Conservation (phyloP, 2,113 vertebrate species). For the Coracopsis vasa region DNA sequence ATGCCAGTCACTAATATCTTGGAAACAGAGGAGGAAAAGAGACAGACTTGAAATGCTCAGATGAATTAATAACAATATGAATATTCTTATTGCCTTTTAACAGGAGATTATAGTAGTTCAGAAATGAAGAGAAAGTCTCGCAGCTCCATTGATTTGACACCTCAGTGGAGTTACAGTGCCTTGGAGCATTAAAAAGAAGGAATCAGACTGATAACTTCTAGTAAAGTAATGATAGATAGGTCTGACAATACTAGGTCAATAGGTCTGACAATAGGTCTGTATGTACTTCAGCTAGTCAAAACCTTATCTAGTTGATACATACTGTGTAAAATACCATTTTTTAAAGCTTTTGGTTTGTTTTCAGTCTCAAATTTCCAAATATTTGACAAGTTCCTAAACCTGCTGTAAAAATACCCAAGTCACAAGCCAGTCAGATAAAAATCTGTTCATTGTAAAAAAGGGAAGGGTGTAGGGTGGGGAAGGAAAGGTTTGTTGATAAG, state of each 20-base stretch:
- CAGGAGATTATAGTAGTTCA: background rate
- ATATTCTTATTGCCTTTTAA: conserved; percentile 6
- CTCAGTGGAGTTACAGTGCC: background rate
- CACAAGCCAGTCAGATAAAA: conserved; percentile 24
- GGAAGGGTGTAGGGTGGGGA: conserved; percentile 9
- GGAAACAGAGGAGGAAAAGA: conserved; percentile 39
- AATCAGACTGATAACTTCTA: background rate
- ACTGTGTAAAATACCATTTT: background rate
- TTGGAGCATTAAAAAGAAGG: background rate
- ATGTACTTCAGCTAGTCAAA: background rate
- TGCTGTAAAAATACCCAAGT: conserved; percentile 49
- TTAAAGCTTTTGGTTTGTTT: background rate
- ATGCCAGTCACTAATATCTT: conserved; percentile 32
- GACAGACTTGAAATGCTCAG: background rate
- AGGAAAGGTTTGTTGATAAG: conserved; percentile 61
- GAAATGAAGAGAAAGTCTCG: background rate
- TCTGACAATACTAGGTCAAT: background rate
- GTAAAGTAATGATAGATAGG: background rate
- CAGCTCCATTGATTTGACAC: background rate
- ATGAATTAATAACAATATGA: background rate
- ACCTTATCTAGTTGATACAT: background rate
- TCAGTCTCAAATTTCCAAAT: conserved; percentile 8
- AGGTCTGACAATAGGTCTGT: background rate
- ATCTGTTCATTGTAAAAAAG: conserved; percentile 48
- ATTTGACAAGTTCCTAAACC: conserved; percentile 42